Evolutionary conservation across 1,140 invertebrate species (phyloP).

Genomic region (Cydia pomonella): DNA sequence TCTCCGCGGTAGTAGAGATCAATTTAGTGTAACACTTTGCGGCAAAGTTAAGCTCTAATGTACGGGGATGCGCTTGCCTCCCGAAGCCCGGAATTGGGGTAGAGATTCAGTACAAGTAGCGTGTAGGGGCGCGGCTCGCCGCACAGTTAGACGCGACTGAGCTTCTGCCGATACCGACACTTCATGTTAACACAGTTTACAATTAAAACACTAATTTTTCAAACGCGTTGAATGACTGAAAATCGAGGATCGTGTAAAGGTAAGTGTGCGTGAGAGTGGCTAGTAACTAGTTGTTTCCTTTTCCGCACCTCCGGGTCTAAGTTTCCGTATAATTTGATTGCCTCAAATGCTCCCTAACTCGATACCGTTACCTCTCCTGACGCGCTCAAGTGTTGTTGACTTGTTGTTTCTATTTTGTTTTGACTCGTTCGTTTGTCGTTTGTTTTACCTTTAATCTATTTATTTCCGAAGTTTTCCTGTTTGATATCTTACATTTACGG

Average conservation of each 20-base stretch:
- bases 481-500: background rate
- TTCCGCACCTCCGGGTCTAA: constrained; percentile 35
- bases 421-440: constrained; percentile 48
- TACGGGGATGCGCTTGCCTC: constrained; percentile 52
- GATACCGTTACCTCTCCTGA: constrained; percentile 62
- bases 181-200: constrained; percentile 57
- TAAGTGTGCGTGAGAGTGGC: constrained; percentile 46
- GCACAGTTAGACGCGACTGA: constrained; percentile 79
- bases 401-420: constrained; percentile 73
- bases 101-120: constrained; percentile 80
- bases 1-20: constrained; percentile 37
- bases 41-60: constrained; percentile 48
- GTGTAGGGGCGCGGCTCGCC: constrained; percentile 80
- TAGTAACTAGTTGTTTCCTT: constrained; percentile 20
- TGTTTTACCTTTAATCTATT: constrained; percentile 40
- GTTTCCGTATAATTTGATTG: constrained; percentile 63
- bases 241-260: constrained; percentile 40
- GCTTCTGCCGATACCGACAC: constrained; percentile 72
- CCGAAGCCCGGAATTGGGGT: constrained; percentile 79
- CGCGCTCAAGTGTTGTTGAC: constrained; percentile 70
- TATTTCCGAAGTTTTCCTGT: constrained; percentile 35
- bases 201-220: constrained; percentile 53
- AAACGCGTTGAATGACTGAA: constrained; percentile 1
- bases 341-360: constrained; percentile 62
- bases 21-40: constrained; percentile 34